Percentiles rank a stretch among this genome's conserved stretches.
phyloP scores from a whole-genome alignment of 2,113 vertebrate species.

The Cacatua alba region DNA sequence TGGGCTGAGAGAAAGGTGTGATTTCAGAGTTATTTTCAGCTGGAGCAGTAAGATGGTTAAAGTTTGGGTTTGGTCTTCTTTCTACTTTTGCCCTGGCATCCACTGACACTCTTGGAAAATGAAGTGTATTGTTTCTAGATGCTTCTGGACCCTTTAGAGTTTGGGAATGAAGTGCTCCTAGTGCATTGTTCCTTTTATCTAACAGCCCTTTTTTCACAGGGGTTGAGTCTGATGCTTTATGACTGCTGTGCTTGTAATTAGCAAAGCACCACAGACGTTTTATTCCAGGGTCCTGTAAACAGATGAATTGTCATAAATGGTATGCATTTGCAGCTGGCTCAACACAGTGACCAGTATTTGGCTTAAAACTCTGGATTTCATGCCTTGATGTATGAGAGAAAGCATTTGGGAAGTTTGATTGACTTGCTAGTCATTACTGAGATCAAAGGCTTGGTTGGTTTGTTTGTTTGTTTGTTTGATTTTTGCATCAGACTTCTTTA shows the following conservation, averaged over 20 bases:
- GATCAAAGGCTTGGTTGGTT: conserved; percentile 26
- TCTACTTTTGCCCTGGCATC: not conserved
- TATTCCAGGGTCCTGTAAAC: not conserved
- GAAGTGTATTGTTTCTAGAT: not conserved
- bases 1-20: not conserved
- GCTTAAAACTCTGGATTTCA: not conserved
- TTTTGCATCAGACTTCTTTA: conserved; percentile 34
- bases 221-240: not conserved
- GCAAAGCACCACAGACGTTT: not conserved
- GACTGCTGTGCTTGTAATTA: conserved; percentile 41
- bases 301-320: not conserved
- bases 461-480: conserved; percentile 2
- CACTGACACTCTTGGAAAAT: not conserved
- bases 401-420: conserved; percentile 21
- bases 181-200: not conserved
- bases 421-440: conserved; percentile 38
- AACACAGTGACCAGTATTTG: not conserved
- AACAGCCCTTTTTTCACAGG: not conserved
- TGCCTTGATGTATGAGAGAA: conserved; percentile 30
- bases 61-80: not conserved
- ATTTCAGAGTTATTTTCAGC: not conserved
- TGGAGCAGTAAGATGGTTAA: not conserved
- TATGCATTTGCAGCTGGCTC: conserved; percentile 35
- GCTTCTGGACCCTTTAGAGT: not conserved
- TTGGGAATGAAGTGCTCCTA: not conserved